phyloP scores from a whole-genome alignment of 2,797 vertebrate genomes.

The Pygocentrus nattereri region DNA sequence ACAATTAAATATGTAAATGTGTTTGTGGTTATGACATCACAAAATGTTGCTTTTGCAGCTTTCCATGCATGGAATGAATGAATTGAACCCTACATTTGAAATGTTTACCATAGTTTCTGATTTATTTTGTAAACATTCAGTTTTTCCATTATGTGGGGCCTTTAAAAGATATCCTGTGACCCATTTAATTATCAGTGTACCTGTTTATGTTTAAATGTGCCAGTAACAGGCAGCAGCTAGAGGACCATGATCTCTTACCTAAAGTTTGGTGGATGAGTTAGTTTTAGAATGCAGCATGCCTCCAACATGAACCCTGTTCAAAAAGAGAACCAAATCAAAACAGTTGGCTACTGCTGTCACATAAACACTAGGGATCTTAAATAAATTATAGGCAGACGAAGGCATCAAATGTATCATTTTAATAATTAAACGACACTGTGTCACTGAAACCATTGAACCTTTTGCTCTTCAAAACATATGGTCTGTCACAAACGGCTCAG shows the following conservation, averaged over 20 bases:
- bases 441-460: background rate
- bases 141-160: background rate
- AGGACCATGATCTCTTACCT: background rate
- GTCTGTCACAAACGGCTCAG: background rate
- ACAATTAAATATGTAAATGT: no score
- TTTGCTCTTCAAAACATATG: background rate
- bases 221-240: background rate
- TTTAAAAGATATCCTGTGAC: background rate
- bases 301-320: background rate
- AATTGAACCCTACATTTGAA: no score
- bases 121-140: no score
- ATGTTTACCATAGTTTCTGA: no score
- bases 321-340: background rate
- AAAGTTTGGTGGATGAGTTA: background rate
- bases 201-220: background rate
- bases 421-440: slow-evolving; percentile 32
- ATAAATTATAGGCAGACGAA: slow-evolving; percentile 19
- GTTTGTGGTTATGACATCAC: no score
- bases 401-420: slow-evolving; percentile 8
- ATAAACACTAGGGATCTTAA: background rate
- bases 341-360: background rate
- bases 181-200: background rate
- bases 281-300: background rate
- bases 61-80: no score
- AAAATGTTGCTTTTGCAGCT: no score